Conservation (phyloP, 2,113 vertebrate genomes). For the Oriolus oriolus region DNA sequence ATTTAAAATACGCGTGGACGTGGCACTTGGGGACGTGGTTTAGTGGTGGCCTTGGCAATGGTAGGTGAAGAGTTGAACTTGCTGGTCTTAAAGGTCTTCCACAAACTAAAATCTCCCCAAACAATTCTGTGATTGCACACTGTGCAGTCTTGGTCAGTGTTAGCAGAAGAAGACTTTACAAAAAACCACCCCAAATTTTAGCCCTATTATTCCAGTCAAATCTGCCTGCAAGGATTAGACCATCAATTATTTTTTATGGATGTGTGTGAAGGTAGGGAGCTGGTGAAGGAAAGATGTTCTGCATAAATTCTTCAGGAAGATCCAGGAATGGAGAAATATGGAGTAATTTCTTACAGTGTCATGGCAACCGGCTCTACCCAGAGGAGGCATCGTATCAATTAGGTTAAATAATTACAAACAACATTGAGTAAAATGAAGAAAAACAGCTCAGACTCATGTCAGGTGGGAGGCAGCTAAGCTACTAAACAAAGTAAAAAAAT, state of each 20-base stretch:
- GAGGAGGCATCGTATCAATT: constrained; percentile 13
- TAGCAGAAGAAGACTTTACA: neutral
- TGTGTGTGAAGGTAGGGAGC: neutral
- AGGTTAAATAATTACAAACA: constrained; percentile 24
- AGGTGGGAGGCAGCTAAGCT: neutral
- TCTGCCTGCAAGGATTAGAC: neutral
- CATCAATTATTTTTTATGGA: neutral
- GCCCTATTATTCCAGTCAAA: neutral
- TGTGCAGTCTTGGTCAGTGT: neutral
- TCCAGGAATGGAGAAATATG: neutral
- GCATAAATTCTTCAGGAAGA: neutral
- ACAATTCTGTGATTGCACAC: neutral
- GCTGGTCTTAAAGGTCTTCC: neutral
- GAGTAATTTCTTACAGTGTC: neutral
- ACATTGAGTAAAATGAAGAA: neutral
- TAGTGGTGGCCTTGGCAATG: neutral
- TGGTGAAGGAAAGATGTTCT: neutral
- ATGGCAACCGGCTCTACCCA: neutral
- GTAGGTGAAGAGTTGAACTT: neutral
- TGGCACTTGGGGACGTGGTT: neutral
- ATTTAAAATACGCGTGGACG: fast-evolving
- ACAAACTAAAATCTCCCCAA: too few relatives aligned
- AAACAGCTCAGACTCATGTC: neutral
- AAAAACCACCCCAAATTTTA: neutral
- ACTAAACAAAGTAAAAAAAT: neutral